phyloP scores from a whole-genome alignment of 1,140 invertebrate species.

The Ectropis grisescens region DNA sequence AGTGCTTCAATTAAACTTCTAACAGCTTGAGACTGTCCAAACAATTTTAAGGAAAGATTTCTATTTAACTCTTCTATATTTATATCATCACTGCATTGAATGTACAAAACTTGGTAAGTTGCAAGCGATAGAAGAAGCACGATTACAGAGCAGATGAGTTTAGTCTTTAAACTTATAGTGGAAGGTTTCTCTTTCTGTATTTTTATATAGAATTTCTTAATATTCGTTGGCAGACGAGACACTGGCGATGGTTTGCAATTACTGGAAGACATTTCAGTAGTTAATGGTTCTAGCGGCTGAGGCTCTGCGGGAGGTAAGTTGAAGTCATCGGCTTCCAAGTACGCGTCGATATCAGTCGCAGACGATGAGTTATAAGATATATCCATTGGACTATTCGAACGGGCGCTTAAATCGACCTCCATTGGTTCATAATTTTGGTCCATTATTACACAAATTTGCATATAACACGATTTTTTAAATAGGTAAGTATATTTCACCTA shows the following conservation, averaged over 20 bases:
- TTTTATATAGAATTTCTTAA: conserved; percentile 20
- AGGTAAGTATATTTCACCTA: too few species aligned
- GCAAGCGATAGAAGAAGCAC: conserved; percentile 21
- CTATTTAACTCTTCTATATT: conserved; percentile 21
- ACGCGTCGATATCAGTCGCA: background rate
- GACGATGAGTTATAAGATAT: conserved; percentile 32
- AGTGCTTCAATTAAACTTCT: conserved; percentile 28
- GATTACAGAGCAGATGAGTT: background rate
- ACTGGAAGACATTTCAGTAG: too few species aligned
- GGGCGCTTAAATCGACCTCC: conserved; percentile 49
- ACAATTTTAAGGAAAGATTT: conserved; percentile 26
- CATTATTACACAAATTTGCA: too few species aligned
- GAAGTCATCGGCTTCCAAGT: conserved; percentile 4
- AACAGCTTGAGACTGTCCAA: conserved; percentile 42
- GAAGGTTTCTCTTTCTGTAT: conserved; percentile 7
- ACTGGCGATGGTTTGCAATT: too few species aligned
- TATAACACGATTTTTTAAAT: too few species aligned
- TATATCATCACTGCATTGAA: conserved; percentile 34
- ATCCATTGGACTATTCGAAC: conserved; percentile 40
- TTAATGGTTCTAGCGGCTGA: too few species aligned
- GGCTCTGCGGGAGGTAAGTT: too few species aligned
- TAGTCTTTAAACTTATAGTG: conserved; percentile 1
- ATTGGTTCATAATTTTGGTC: conserved; percentile 45
- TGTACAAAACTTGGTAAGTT: conserved; percentile 23
- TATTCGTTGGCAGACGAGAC: background rate